Base-by-base conservation (phyloP, 2,888 invertebrate species). In the Timema podura region DNA sequence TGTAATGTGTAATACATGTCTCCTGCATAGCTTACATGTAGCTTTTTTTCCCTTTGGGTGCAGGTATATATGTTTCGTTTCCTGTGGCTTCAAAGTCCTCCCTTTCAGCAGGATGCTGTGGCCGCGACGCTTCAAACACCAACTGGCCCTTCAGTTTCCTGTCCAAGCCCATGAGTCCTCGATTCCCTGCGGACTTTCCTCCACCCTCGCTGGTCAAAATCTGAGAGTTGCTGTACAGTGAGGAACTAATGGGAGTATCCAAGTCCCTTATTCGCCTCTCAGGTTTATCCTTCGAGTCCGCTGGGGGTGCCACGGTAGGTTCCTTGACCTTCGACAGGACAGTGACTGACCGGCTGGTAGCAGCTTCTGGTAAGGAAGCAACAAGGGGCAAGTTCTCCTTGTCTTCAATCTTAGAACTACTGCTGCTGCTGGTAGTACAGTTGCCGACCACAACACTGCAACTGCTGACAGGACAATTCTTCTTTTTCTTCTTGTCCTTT, bases 71-170 rank as follows among this genome's bases (percentile, higher is more conserved):
- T 47, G 80, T 84, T 75, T 87, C 87, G 76, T 88, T 90, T 75
- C 90, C 90, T 47, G 87, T 88, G 48, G 87, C 86, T 77, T 91
- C 91, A 79, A 88, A 87, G 80, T 91, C 91, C 77, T 91, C 91
- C 77, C 88, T 85, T 75, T 91, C 91, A 73, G 89, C 87, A 69
- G 89, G 89, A 83, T 87, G 89, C 3, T 30, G 30, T n/a, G 73
- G 74, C 77, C 89, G 81, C 73, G 89, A 87, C 70, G 89, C 87
- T 81, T 90, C 91, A 78, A 91, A 91, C 74, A 90, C 87, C 78
- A 90, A 84, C 66, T 81, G 81, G 76, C 86, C 87, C 82, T 89
- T 86, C 79, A 70, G 44, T 61, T 74, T 74, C 46, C 72, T 67
- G 45, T 71, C 73, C 11, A 15, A 30, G 6, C 49, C 59, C 15